These are phyloP conservation scores for Microtus montanus DNA, from an alignment of 2,113 vertebrate species.

Conservation along the genomic window DNA sequence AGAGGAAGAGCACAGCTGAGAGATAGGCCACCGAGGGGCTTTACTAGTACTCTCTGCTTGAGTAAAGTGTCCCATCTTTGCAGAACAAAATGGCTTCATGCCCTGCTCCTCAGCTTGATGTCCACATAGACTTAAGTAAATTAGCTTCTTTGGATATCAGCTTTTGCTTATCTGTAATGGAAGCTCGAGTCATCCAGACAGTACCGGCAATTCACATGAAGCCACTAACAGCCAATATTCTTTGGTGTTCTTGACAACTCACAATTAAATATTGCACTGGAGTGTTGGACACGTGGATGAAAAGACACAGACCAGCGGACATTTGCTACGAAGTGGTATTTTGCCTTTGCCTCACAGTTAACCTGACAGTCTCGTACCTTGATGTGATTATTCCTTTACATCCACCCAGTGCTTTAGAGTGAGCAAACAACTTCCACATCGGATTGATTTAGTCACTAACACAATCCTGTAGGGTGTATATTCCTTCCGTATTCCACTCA, in stretches of 20 bases:
- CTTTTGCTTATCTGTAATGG: not conserved
- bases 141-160: not conserved
- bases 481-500: not conserved
- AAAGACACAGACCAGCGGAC: not conserved
- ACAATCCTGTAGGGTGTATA: not conserved
- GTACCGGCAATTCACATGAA: not conserved
- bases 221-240: not conserved
- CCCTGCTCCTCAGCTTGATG: not conserved
- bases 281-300: not conserved
- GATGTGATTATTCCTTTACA: not conserved
- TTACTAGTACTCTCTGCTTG: not conserved
- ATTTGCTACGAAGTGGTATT: not conserved
- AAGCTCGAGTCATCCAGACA: not conserved
- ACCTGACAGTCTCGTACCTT: not conserved
- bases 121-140: not conserved
- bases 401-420: not conserved
- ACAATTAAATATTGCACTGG: not conserved
- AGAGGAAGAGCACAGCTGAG: not conserved
- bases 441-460: not conserved
- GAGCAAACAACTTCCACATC: not conserved
- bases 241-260: constrained; percentile 27
- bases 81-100: not conserved
- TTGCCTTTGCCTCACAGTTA: not conserved
- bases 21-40: no score
- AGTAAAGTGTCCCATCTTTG: not conserved